Evolutionary conservation across 2,113 vertebrate genomes (phyloP).

Genomic region (Tringa solitaria): DNA sequence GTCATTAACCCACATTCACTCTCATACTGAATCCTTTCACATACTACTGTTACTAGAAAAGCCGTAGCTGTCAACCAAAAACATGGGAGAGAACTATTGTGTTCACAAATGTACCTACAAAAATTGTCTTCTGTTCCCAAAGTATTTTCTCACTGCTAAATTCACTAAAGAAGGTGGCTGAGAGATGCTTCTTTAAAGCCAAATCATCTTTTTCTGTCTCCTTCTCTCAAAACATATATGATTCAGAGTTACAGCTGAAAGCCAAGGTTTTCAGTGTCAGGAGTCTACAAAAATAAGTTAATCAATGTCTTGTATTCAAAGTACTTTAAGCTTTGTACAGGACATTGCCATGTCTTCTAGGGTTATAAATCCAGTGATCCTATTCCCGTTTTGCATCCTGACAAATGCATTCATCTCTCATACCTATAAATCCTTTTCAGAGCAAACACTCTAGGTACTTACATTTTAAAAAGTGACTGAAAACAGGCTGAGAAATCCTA

Average conservation of each 20-base stretch:
- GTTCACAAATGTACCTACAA: not conserved
- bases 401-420: not conserved
- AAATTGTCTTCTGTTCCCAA: not conserved
- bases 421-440: not conserved
- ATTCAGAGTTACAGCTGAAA: not conserved
- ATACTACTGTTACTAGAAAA: not conserved
- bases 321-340: not conserved
- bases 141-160: not conserved
- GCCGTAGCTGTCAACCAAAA: not conserved
- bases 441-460: not conserved
- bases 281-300: not conserved
- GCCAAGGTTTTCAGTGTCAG: not conserved
- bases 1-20: not conserved
- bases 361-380: not conserved
- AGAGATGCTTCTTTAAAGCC: not conserved
- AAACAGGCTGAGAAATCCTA: not conserved
- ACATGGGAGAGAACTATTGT: not conserved
- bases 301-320: not conserved
- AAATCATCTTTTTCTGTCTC: not conserved
- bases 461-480: not conserved
- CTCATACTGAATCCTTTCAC: not conserved
- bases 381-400: not conserved
- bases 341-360: not conserved
- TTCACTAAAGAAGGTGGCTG: not conserved
- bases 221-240: not conserved